Evolutionary conservation across 2,113 vertebrate genomes (phyloP), one percentile per base, ranked within the genome.

Genomic region (Calyptomena viridis): DNA sequence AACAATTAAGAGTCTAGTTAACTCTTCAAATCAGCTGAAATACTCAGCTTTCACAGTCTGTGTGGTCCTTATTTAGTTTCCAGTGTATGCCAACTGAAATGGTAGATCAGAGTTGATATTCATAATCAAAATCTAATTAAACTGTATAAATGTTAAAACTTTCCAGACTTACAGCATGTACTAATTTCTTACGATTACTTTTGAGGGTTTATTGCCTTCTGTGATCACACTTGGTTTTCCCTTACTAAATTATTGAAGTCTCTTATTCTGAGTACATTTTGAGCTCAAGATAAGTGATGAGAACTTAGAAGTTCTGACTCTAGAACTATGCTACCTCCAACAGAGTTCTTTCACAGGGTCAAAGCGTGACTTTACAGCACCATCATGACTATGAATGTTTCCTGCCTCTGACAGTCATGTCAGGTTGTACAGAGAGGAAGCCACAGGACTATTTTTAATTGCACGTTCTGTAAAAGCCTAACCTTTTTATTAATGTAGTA

Each of bases 381-480:
- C 16, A 6, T 30, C 16, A 2, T 60, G 46, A 37, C 53, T 39
- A 11, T 31, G 58, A 76, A 49, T 30, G 20, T 68, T 89, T 87
- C 31, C 18, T 83, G 49, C 50, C 64, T 37, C 71, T 0, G 0
- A 7, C 30, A 58, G 14, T 39, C 1, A 0, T 11, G 59, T 52
- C 28, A 23, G 8, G 11, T 76, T 89, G 80, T 49, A 72, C 35
- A 22, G 55, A 82, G 66, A 67, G 39, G 35, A 87, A 79, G 33
- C 58, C 30, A 12, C 50, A 42, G 67, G 44, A 27, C 3, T 84
- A 21, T 49, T 78, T 85, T 59, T 30, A 67, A 8, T 46, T 5
- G 5, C 13, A 23, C 3, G 0, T 82, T 53, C 71, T 66, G 11
- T 30, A 68, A 40, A 42, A 58, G n/a, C 37, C 5, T 30, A 64